Percentiles rank a stretch among this genome's conserved stretches.
phyloP scores from a whole-genome alignment of 1,140 invertebrate genomes.

The Cecropterus lyciades region DNA sequence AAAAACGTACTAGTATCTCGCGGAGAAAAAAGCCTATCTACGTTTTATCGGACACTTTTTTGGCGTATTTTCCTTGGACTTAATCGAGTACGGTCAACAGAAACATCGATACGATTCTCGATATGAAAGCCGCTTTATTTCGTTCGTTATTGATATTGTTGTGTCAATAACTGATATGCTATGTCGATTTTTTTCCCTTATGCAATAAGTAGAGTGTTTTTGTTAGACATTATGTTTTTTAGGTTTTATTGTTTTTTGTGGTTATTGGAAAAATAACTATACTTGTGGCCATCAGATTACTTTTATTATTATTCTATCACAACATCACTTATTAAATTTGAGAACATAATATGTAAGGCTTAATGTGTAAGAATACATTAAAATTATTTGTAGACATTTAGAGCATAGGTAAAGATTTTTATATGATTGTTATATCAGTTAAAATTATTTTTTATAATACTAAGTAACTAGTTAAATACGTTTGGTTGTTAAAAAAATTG shows the following conservation, averaged over 20 bases:
- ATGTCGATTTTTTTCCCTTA: slow-evolving; percentile 26
- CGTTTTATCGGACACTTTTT: slow-evolving; percentile 69
- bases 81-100: slow-evolving; percentile 70
- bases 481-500: too few species aligned
- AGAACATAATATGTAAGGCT: too few species aligned
- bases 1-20: slow-evolving; percentile 57
- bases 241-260: neutral
- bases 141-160: slow-evolving; percentile 57
- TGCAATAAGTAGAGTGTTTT: slow-evolving; percentile 22
- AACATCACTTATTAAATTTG: too few species aligned
- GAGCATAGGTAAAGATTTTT: too few species aligned
- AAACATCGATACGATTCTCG: slow-evolving; percentile 58
- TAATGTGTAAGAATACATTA: too few species aligned
- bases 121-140: slow-evolving; percentile 69
- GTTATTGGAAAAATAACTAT: neutral
- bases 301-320: too few species aligned
- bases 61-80: slow-evolving; percentile 63
- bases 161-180: slow-evolving; percentile 44
- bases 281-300: too few species aligned
- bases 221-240: slow-evolving; percentile 1
- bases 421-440: too few species aligned
- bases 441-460: too few species aligned
- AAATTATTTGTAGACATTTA: too few species aligned
- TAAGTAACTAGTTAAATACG: too few species aligned
- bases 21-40: slow-evolving; percentile 64